Evolutionary conservation across 2,888 invertebrate genomes (phyloP).

Genomic region (Synergus gifuensis): DNA sequence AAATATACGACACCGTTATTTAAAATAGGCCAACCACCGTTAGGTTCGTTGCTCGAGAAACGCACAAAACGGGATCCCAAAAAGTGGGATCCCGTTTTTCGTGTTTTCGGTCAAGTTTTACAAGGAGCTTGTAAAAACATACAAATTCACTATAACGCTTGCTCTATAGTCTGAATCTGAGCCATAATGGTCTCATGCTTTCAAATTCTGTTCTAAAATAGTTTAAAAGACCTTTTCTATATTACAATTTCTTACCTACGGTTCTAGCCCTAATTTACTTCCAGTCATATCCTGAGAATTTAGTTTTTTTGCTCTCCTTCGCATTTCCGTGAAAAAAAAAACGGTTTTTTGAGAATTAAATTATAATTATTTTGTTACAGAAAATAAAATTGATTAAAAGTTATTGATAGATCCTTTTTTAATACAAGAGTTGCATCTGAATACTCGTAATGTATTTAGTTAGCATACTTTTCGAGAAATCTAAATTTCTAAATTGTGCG

Average conservation of each 20-base stretch:
- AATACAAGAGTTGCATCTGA: too few relatives aligned
- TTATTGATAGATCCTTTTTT: too few relatives aligned
- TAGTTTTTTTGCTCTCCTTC: background rate
- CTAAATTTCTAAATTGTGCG: background rate
- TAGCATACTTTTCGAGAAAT: background rate
- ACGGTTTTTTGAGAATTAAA: background rate
- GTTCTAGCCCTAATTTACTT: background rate
- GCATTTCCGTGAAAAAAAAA: background rate
- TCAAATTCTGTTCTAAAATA: conserved; percentile 15
- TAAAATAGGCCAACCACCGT: conserved; percentile 71
- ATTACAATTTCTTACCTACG: background rate
- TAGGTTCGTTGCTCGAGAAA: conserved; percentile 62
- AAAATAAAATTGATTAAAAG: background rate
- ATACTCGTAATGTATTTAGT: background rate
- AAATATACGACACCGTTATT: conserved; percentile 75
- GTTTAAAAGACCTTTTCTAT: background rate
- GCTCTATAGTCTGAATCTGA: conserved; percentile 51
- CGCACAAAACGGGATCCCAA: conserved; percentile 69
- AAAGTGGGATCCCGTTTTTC: conserved; percentile 69
- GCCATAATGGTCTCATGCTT: conserved; percentile 45
- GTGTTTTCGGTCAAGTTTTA: conserved; percentile 59
- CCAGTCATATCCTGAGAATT: background rate
- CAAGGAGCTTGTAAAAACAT: conserved; percentile 63
- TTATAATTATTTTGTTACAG: background rate
- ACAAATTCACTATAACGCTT: conserved; percentile 60